Evolutionary conservation across 2,113 vertebrate species (phyloP).

Genomic region (Stegastes partitus): DNA sequence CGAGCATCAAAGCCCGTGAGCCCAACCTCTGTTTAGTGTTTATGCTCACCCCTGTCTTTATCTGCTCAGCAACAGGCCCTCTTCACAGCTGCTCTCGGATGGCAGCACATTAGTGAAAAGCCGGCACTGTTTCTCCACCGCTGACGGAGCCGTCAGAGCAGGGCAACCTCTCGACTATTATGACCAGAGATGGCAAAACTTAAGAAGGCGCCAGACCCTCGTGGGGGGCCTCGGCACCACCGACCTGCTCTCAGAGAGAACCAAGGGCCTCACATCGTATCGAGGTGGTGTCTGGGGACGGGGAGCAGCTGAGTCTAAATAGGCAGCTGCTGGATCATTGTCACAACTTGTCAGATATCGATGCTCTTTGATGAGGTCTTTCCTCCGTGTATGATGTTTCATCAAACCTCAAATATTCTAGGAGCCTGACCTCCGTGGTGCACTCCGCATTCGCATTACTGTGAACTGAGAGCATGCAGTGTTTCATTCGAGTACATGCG

Average conservation of each 20-base stretch:
- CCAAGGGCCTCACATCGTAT: constrained; percentile 16
- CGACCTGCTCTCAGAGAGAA: constrained; percentile 32
- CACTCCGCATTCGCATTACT: constrained; percentile 23
- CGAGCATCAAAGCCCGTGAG: constrained; percentile 57
- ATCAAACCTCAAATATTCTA: constrained; percentile 41
- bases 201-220: constrained; percentile 24
- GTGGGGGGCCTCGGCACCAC: neutral
- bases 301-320: constrained; percentile 47
- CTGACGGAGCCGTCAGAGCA: constrained; percentile 47
- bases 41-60: constrained; percentile 61
- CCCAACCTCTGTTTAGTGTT: constrained; percentile 65
- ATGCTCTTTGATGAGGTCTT: constrained; percentile 49
- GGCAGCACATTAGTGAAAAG: constrained; percentile 65
- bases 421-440: constrained; percentile 26
- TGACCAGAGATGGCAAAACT: constrained; percentile 41
- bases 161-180: constrained; percentile 57
- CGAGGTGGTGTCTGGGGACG: constrained; percentile 12
- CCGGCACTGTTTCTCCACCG: constrained; percentile 49
- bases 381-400: constrained; percentile 23
- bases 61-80: constrained; percentile 81
- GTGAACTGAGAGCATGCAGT: neutral
- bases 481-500: neutral
- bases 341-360: constrained; percentile 17
- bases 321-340: constrained; percentile 61
- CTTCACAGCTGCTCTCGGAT: constrained; percentile 75